Base-by-base conservation (phyloP, 1,140 invertebrate genomes). In the Prorops nasuta region DNA sequence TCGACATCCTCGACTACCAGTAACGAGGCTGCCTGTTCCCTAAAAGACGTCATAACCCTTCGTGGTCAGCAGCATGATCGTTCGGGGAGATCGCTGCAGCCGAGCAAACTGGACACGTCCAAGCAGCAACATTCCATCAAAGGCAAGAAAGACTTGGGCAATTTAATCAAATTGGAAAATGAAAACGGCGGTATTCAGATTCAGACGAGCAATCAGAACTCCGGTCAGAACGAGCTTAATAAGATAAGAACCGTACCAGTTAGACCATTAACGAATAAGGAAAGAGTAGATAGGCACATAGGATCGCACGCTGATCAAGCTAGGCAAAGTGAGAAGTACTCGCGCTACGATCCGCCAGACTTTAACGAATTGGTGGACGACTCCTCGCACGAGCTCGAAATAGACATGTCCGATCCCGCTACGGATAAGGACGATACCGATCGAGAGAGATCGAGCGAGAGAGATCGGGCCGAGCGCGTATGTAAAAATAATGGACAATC, bases 331-430 rank as follows among this genome's bases (percentile, higher is more conserved):
- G 21, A 66, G 3, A 77, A 77, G 38, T 81, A 80, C 38, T 76
- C 78, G 0, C 78, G 83, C 35, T 88, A 88, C 67, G 85, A 87
- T 41, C 82, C 82, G 6, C 86, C 86, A 0, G 87, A 89, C 63
- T 89, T 90, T 64, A 87, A 90, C 63, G 88, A 90, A 60, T 74
- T 90, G 12, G 87, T 87, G 1, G 87, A 90, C 67, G 87, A 89
- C 44, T 89, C 87, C 1, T 88, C 87, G 10, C 88, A 87, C 55
- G 88, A 90, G 64, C 63, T 90, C 9, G 87, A 89, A 72, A 89
- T 89, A 50, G 87, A 89, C 63, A 89, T 89, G 82, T 87, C 86
- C 0, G 86, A 88, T 58, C 75, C 79, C 2, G 64, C 76, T 3
- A 61, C 62, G 1, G 78, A 82, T 3, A 77, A 80, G 34, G 74